phyloP scores from a whole-genome alignment of 2,113 vertebrate genomes.

The Recurvirostra avosetta region DNA sequence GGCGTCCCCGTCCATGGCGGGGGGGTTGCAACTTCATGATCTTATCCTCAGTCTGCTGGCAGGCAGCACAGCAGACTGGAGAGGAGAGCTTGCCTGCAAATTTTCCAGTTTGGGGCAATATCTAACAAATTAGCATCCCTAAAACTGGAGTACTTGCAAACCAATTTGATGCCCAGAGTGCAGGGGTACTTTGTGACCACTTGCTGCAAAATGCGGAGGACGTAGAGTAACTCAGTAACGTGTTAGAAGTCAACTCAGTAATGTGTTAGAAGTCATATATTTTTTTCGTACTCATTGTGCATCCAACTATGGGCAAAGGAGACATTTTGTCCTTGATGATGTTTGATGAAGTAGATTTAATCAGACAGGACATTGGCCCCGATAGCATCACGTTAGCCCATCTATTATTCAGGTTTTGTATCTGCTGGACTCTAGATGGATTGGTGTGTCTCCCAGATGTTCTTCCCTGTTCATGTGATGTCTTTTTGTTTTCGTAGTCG shows the following conservation, averaged over 20 bases:
- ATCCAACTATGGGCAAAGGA: not conserved
- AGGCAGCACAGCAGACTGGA: not conserved
- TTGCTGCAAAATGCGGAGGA: not conserved
- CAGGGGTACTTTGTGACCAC: not conserved
- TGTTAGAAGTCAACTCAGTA: not conserved
- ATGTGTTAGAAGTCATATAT: not conserved
- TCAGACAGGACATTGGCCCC: not conserved
- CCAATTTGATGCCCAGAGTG: not conserved
- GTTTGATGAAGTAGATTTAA: constrained; percentile 18
- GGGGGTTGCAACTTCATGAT: not conserved
- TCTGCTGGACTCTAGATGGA: not conserved
- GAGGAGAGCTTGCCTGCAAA: not conserved
- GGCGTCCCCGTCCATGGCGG: not conserved
- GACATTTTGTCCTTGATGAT: not conserved
- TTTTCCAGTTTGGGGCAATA: not conserved
- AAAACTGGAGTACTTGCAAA: not conserved
- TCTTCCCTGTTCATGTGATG: not conserved
- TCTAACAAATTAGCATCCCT: not conserved
- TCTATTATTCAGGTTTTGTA: constrained; percentile 14
- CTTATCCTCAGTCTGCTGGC: not conserved
- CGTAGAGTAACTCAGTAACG: not conserved
- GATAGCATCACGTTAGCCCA: not conserved
- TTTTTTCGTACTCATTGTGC: not conserved
- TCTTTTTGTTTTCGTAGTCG: not conserved
- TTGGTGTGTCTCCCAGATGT: not conserved